These are phyloP conservation scores for Furcifer pardalis DNA, from an alignment of 2,797 vertebrate genomes.

Conservation along the genomic window DNA sequence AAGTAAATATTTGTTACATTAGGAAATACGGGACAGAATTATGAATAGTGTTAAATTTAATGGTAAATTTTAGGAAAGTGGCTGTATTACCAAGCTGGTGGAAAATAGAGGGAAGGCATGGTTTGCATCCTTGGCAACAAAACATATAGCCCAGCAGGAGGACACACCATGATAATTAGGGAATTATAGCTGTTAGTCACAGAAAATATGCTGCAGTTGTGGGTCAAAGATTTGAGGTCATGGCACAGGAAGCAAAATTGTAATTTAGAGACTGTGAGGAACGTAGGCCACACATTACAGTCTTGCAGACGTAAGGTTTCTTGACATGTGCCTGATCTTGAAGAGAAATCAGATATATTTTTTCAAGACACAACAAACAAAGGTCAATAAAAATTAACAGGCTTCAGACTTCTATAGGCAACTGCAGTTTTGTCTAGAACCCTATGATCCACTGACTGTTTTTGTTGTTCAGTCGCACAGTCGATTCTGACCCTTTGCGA, in stretches of 20 bases:
- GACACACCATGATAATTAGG: slow-evolving; percentile 80
- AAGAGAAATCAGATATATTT: slow-evolving; percentile 41
- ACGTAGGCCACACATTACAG: slow-evolving; percentile 45
- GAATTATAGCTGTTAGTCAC: slow-evolving; percentile 86
- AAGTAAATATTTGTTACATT: background rate
- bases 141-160: slow-evolving; percentile 79
- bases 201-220: slow-evolving; percentile 80
- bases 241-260: slow-evolving; percentile 84
- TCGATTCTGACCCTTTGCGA: too few species aligned
- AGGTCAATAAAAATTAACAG: slow-evolving; percentile 22
- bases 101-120: slow-evolving; percentile 41
- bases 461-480: too few species aligned
- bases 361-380: slow-evolving; percentile 32
- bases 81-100: slow-evolving; percentile 55
- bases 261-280: slow-evolving; percentile 79
- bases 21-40: slow-evolving; percentile 41
- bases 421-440: background rate
- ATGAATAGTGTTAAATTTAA: slow-evolving; percentile 50
- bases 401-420: background rate
- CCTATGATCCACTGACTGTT: background rate
- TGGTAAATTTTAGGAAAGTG: slow-evolving; percentile 63
- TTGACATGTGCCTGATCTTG: slow-evolving; percentile 64
- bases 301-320: slow-evolving; percentile 58
- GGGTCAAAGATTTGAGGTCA: slow-evolving; percentile 79
- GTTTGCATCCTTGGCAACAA: slow-evolving; percentile 75